Evolutionary conservation across 2,797 vertebrate genomes (phyloP).

Genomic region (Chrysocyon brachyurus): DNA sequence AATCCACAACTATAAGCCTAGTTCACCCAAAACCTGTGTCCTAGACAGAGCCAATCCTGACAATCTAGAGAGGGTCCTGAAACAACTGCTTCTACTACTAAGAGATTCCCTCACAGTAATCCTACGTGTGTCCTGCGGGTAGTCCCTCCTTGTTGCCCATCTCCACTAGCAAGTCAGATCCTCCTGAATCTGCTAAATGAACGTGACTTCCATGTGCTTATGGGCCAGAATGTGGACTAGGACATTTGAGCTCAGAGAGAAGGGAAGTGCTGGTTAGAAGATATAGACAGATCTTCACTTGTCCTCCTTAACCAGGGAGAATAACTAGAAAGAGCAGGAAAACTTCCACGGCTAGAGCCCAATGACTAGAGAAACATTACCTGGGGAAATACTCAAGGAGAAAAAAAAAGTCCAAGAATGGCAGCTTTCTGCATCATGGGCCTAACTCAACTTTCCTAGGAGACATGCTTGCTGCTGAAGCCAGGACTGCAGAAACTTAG

Average conservation of each 20-base stretch:
- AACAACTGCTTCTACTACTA: conserved; percentile 43
- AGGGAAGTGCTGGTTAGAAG: background rate
- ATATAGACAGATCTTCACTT: conserved; percentile 13
- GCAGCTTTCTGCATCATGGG: background rate
- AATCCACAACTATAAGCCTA: background rate
- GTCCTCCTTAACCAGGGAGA: conserved; percentile 8
- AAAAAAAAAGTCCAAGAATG: background rate
- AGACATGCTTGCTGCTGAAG: background rate
- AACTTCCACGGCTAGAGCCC: conserved; percentile 16
- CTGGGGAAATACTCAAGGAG: background rate
- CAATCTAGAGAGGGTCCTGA: conserved; percentile 29
- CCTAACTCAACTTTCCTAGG: conserved; percentile 33
- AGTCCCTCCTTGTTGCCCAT: background rate
- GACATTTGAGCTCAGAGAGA: background rate
- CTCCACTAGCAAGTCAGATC: background rate
- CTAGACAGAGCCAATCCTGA: conserved; percentile 31
- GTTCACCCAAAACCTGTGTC: conserved; percentile 52
- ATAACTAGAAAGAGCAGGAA: conserved; percentile 61
- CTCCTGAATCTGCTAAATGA: background rate
- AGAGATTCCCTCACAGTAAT: background rate
- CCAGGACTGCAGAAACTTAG: background rate
- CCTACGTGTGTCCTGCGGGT: background rate
- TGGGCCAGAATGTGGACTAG: background rate
- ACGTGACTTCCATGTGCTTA: background rate
- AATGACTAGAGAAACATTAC: conserved; percentile 19